Evolutionary conservation across 2,888 invertebrate genomes (phyloP), one percentile per base, ranked within the genome.

Genomic region (Eupithecia insigniata): DNA sequence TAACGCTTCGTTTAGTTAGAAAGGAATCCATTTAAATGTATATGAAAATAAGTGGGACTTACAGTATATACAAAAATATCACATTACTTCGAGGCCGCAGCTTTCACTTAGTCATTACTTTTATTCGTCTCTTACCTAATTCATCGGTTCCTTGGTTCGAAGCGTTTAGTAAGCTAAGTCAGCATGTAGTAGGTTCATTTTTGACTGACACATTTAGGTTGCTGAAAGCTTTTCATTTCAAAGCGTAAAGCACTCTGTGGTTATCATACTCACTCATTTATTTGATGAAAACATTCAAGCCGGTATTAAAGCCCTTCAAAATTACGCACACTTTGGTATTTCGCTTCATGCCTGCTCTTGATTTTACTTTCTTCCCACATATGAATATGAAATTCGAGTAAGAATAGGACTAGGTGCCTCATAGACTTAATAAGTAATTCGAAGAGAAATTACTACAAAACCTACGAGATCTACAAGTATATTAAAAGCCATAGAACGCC

Each of bases 31-130:
- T 93, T 93, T 92, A 93, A 93, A 94, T 92, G 92, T 94, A 88
- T 93, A 93, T 89, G 94, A 94, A 94, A 94, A 94, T 93, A 93
- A 94, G 89, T 92, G 89, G 90, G 92, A 92, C 94, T 94, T 93
- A 94, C 92, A 93, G 91, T 93, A 93, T 94, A 92, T 94, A 94
- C 94, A 94, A 93, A 94, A 93, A 94, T 94, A 94, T 94, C 94
- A 94, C 94, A 94, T 92, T 92, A 93, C 92, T 92, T 93, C 92
- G 93, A 94, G 94, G 94, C 94, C 94, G 94, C 94, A 93, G 93
- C 94, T 93, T 94, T 92, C 91, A 91, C 92, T 93, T 91, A 93
- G 89, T 92, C 85, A 90, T 89, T 90, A 92, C 84, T 91, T 64
- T 89, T 90, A 86, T 88, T 90, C 87, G 85, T 92, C 90, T 89